Evolutionary conservation across 2,797 vertebrate species (phyloP).

Genomic region (Mus caroli): DNA sequence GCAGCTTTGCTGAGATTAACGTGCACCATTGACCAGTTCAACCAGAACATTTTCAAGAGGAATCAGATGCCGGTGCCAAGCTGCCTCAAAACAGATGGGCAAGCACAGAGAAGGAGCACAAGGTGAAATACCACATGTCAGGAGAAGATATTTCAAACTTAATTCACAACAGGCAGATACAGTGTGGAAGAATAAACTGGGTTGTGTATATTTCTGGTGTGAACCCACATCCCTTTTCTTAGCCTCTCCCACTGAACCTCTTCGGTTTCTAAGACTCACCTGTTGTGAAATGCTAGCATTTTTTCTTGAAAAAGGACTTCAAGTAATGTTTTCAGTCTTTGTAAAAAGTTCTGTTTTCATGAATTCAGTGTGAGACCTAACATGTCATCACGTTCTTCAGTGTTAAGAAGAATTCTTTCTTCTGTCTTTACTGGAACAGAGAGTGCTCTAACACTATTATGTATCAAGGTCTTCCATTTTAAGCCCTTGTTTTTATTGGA

Average conservation of each 20-base stretch:
- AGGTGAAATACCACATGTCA: conserved; percentile 87
- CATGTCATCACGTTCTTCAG: conserved; percentile 60
- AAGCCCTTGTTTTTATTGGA: conserved; percentile 80
- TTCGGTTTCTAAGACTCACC: conserved; percentile 29
- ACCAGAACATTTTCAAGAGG: conserved; percentile 76
- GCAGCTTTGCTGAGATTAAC: conserved; percentile 58
- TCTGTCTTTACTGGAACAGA: conserved; percentile 68
- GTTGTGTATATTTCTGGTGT: conserved; percentile 5
- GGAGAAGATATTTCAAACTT: conserved; percentile 85
- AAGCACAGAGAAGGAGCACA: conserved; percentile 83
- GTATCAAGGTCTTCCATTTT: conserved; percentile 76
- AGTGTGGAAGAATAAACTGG: conserved; percentile 43
- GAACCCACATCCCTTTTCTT: neutral
- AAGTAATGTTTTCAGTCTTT: conserved; percentile 33
- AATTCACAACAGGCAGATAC: conserved; percentile 86
- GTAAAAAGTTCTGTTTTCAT: conserved; percentile 56
- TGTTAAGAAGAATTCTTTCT: conserved; percentile 63
- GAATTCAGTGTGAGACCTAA: conserved; percentile 63
- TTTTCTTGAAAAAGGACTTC: conserved; percentile 41
- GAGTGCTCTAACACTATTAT: conserved; percentile 71
- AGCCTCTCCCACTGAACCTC: neutral
- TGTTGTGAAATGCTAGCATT: conserved; percentile 67
- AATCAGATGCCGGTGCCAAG: conserved; percentile 81
- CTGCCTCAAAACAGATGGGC: conserved; percentile 87
- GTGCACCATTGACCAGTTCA: conserved; percentile 29